A percentile compares a stretch with the other conserved stretches of the same genome.
Evolutionary conservation across 2,888 invertebrate species (phyloP).

Genomic region (Hoplodrina ambigua): DNA sequence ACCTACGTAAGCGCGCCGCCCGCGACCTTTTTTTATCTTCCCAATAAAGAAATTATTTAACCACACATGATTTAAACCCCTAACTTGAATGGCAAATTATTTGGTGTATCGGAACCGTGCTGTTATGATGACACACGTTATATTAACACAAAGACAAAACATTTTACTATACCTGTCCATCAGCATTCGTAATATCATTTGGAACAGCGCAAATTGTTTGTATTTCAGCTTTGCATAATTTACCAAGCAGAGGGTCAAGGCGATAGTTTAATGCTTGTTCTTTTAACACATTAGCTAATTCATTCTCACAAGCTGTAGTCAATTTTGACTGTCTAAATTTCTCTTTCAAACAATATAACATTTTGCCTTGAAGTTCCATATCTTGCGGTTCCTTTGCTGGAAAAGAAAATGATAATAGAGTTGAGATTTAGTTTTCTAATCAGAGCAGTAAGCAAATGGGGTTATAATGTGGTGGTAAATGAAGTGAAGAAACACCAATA

Average conservation of each 20-base stretch:
- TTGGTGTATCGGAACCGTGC: too few species aligned
- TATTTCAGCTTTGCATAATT: conserved; percentile 94
- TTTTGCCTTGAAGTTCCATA: conserved; percentile 95
- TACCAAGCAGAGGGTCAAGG: conserved; percentile 96
- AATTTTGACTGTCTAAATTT: conserved; percentile 94
- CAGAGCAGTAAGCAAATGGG: conserved; percentile 9
- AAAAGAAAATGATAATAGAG: conserved; percentile 48
- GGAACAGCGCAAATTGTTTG: conserved; percentile 91
- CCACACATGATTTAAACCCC: too few species aligned
- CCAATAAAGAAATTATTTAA: too few species aligned
- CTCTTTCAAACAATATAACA: conserved; percentile 95
- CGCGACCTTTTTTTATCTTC: too few species aligned
- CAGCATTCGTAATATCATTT: conserved; percentile 84
- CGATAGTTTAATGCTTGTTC: conserved; percentile 97
- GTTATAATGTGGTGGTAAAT: background rate
- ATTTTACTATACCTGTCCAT: conserved; percentile 82
- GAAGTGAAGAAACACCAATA: background rate
- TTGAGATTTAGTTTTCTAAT: background rate
- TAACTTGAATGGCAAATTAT: too few species aligned
- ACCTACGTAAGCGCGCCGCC: too few species aligned
- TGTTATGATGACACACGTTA: too few species aligned
- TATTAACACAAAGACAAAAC: background rate
- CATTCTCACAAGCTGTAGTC: conserved; percentile 94
- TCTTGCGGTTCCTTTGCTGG: conserved; percentile 89
- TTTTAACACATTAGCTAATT: conserved; percentile 95